phyloP scores from a whole-genome alignment of 2,888 invertebrate genomes.

The Himalopsyche kuldschensis region DNA sequence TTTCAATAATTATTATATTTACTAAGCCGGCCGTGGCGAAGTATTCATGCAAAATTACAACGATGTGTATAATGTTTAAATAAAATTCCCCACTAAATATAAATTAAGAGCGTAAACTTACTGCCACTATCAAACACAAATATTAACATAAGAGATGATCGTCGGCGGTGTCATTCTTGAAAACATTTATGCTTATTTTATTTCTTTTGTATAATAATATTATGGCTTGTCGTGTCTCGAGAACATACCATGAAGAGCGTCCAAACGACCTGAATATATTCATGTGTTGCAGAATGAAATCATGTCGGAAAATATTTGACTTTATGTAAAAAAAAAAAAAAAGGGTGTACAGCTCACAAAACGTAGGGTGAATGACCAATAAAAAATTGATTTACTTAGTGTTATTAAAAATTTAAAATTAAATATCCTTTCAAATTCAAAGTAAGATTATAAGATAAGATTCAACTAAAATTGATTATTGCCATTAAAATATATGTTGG shows the following conservation, averaged over 20 bases:
- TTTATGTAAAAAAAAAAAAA: not conserved
- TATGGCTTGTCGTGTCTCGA: not conserved
- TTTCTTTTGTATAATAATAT: not conserved
- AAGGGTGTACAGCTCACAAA: not conserved
- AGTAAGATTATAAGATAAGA: no score
- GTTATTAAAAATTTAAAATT: no score
- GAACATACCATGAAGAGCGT: not conserved
- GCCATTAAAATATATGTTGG: no score
- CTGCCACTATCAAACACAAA: not conserved
- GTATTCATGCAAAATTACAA: no score
- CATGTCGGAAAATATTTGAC: not conserved
- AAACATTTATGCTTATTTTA: not conserved
- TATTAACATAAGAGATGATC: not conserved
- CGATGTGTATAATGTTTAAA: no score
- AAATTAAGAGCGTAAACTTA: not conserved
- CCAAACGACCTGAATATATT: not conserved
- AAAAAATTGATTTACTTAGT: no score
- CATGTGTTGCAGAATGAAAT: not conserved
- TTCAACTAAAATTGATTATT: no score
- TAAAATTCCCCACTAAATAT: no score
- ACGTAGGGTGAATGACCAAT: not conserved
- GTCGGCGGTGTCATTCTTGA: no score
- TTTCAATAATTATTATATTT: no score
- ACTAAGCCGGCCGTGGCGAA: no score
- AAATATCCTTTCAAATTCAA: no score